These are phyloP conservation scores for Tragelaphus scriptus DNA, from an alignment of 2,113 vertebrate genomes.

Conservation along the genomic window DNA sequence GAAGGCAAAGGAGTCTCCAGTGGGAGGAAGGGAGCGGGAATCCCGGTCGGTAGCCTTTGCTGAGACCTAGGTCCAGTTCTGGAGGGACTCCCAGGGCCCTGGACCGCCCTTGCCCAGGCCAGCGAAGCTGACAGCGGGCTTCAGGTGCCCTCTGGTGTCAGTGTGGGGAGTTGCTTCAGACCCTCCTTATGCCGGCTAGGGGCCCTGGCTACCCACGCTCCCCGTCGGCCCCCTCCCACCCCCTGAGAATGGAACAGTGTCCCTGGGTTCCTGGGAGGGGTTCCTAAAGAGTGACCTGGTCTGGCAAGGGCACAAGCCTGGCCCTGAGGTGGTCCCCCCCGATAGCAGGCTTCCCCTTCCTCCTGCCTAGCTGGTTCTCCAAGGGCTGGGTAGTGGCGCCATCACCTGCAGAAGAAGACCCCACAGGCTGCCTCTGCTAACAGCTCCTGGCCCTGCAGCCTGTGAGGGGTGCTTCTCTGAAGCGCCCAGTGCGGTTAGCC, in stretches of 20 bases:
- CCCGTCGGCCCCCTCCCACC: accelerated
- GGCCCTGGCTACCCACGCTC: no score
- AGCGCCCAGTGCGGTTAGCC: not conserved
- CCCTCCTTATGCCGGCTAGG: not conserved
- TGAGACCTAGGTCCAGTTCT: not conserved
- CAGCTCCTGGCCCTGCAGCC: not conserved
- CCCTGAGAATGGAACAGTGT: not conserved
- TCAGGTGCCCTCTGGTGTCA: constrained; percentile 15
- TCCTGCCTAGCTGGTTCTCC: not conserved
- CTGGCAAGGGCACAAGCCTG: not conserved
- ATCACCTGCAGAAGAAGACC: not conserved
- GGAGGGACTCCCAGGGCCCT: not conserved
- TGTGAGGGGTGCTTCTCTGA: not conserved
- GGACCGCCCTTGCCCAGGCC: accelerated
- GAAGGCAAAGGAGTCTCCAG: not conserved
- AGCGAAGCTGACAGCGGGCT: not conserved
- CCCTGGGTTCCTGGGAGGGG: not conserved
- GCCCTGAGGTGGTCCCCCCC: not conserved
- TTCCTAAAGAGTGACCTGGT: not conserved
- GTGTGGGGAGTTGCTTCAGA: not conserved
- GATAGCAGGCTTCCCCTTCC: not conserved
- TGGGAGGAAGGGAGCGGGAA: not conserved
- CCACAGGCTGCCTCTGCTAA: not conserved
- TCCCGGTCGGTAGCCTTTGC: accelerated
- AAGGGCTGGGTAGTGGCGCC: not conserved